These are phyloP conservation scores for Buceros bicornis DNA, from an alignment of 2,797 vertebrate genomes.

Conservation along the genomic window DNA sequence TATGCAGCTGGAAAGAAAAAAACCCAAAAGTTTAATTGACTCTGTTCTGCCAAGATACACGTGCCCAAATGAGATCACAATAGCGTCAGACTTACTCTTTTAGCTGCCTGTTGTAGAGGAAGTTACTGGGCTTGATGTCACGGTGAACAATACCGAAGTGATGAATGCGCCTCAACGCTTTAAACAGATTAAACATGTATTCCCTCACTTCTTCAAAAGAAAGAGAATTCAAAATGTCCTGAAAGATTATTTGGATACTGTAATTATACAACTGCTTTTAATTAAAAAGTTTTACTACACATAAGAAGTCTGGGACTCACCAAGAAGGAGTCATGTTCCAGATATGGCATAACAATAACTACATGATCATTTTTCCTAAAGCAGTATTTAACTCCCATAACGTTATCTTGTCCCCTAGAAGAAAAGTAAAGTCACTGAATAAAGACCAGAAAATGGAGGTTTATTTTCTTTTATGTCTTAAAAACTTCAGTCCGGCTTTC, in stretches of 20 bases:
- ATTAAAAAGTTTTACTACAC: conserved; percentile 1
- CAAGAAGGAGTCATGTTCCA: conserved; percentile 94
- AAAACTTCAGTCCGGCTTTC: neutral
- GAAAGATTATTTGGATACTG: conserved; percentile 63
- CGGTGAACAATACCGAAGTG: conserved; percentile 97
- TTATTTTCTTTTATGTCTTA: neutral
- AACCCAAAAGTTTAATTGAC: conserved; percentile 4
- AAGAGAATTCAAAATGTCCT: conserved; percentile 91
- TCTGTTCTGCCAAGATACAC: conserved; percentile 75
- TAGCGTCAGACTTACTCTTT: conserved; percentile 85
- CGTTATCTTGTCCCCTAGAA: conserved; percentile 93
- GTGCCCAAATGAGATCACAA: conserved; percentile 63
- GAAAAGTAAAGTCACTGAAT: conserved; percentile 31
- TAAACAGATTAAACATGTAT: conserved; percentile 94
- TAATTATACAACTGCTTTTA: conserved; percentile 40
- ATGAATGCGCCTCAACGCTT: conserved; percentile 93
- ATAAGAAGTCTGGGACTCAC: conserved; percentile 79
- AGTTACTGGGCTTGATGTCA: conserved; percentile 92
- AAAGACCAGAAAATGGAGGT: neutral
- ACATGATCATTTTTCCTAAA: conserved; percentile 96
- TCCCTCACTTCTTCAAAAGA: conserved; percentile 92
- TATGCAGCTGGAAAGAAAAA: conserved; percentile 52
- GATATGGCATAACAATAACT: conserved; percentile 97
- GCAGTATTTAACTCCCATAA: conserved; percentile 96
- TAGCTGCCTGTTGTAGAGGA: conserved; percentile 85